Evolutionary conservation across 2,113 vertebrate genomes (phyloP).

Genomic region (Cyanoderma ruficeps): DNA sequence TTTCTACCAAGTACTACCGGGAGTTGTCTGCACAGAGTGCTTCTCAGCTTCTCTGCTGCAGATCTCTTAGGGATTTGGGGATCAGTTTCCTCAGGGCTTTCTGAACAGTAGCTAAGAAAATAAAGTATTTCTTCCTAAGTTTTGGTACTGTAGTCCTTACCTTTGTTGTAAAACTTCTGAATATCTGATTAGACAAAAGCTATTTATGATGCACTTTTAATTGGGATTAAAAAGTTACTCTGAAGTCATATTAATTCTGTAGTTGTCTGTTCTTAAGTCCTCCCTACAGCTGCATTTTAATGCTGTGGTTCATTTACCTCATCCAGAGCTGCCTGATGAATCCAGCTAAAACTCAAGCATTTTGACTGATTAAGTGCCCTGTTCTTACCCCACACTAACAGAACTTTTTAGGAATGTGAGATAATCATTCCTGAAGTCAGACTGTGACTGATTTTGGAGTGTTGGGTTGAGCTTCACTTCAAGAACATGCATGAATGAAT

Average conservation of each 20-base stretch:
- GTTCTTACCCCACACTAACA: background rate
- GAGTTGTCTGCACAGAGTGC: background rate
- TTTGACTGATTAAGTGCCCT: background rate
- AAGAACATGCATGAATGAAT: background rate
- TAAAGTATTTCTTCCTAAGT: background rate
- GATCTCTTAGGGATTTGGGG: background rate
- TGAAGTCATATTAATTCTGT: background rate
- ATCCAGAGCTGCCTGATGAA: background rate
- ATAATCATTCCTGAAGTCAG: background rate
- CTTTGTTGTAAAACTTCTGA: background rate
- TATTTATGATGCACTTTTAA: background rate
- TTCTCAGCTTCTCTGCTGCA: background rate
- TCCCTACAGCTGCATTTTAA: background rate
- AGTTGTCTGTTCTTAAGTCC: background rate
- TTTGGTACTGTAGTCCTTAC: slow-evolving; percentile 7
- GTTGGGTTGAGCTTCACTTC: background rate
- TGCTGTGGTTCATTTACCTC: background rate
- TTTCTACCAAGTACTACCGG: background rate
- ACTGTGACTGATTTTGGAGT: background rate
- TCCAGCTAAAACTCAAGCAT: background rate
- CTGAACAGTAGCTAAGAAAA: slow-evolving; percentile 5
- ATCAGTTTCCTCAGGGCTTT: background rate
- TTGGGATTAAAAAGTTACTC: slow-evolving; percentile 2
- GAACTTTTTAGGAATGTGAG: background rate
- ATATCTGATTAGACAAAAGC: background rate